Evolutionary conservation across 1,140 invertebrate genomes (phyloP).

Genomic region (Heliconius congener): DNA sequence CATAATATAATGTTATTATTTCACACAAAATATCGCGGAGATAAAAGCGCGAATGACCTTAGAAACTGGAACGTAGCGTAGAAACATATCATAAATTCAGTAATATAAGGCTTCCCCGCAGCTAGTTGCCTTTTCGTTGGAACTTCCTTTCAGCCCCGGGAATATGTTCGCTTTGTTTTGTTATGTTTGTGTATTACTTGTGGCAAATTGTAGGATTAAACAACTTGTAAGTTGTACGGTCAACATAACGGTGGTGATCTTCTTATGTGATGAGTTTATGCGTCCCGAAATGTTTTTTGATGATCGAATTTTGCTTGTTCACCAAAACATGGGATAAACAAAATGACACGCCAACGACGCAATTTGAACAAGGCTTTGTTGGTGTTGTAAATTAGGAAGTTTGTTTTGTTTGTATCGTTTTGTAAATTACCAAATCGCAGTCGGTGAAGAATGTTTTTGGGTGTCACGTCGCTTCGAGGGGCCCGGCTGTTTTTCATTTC

Average conservation of each 20-base stretch:
- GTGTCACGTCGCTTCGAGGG: slow-evolving; percentile 21
- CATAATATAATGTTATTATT: slow-evolving; percentile 64
- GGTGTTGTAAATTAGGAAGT: slow-evolving; percentile 49
- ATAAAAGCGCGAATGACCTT: slow-evolving; percentile 62
- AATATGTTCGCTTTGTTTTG: slow-evolving; percentile 74
- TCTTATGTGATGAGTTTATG: slow-evolving; percentile 55
- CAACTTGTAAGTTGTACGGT: slow-evolving; percentile 74
- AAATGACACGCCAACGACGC: slow-evolving; percentile 38
- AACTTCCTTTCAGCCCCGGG: slow-evolving; percentile 70
- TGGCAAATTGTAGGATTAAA: slow-evolving; percentile 76
- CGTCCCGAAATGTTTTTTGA: slow-evolving; percentile 55
- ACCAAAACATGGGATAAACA: slow-evolving; percentile 42
- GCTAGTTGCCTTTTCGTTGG: slow-evolving; percentile 73
- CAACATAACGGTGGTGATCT: slow-evolving; percentile 62
- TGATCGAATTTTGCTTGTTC: slow-evolving; percentile 42
- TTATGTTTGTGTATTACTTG: slow-evolving; percentile 74
- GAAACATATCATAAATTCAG: slow-evolving; percentile 74
- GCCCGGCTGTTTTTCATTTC: slow-evolving; percentile 53
- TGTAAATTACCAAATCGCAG: slow-evolving; percentile 58
- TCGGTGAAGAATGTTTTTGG: slow-evolving; percentile 43
- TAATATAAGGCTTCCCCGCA: slow-evolving; percentile 72
- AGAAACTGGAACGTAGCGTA: slow-evolving; percentile 62
- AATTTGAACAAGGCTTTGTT: slow-evolving; percentile 56
- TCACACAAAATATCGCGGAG: slow-evolving; percentile 56
- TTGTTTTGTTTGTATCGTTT: slow-evolving; percentile 50